Evolutionary conservation across 2,888 invertebrate species (phyloP), one percentile per base, ranked within the genome.

Genomic region (Acanthacorydalis orientalis): DNA sequence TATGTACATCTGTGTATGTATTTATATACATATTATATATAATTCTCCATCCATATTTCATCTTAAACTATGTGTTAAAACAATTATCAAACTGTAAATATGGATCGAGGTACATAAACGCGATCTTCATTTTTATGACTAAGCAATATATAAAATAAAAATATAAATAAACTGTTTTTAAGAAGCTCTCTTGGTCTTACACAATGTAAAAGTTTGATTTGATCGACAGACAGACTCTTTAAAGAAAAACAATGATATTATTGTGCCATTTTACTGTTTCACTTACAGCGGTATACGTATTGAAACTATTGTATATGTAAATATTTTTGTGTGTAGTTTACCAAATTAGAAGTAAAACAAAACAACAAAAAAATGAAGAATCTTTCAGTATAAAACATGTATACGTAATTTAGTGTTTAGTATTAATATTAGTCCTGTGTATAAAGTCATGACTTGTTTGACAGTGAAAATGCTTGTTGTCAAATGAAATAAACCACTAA

Each of bases 251-350:
- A 23, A 23, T 23, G 23, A 23, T 23, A 23, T 23, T 38, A 34
- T 46, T 46, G 46, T 46, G 46, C 46, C 46, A 46, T 46, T 39
- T 33, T 14, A 43, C 14, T 46, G 38, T 46, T 38, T 16, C 37
- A 39, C 31, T 31, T 16, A 46, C 46, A 46, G 31, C 15, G 39
- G 46, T 46, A 46, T 46, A 46, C 46, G 46, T 46, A 46, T 23
- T 23, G 31, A 31, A 14, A 35, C 15, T 16, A 37, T 14, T 35
- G 7, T 31, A 43, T 31, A 31, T 46, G 46, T 46, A 46, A 46
- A 46, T 46, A 46, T 46, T 46, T 46, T 39, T 46, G 35, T 46
- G 46, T 46, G 46, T 46, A 46, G 46, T 46, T 45, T 31, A 31
- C 23, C 16, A 31, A 10, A 31, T 16, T 39, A 45, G 12, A 46